Evolutionary conservation across 2,113 vertebrate genomes (phyloP).

Genomic region (Antechinus stuartii): DNA sequence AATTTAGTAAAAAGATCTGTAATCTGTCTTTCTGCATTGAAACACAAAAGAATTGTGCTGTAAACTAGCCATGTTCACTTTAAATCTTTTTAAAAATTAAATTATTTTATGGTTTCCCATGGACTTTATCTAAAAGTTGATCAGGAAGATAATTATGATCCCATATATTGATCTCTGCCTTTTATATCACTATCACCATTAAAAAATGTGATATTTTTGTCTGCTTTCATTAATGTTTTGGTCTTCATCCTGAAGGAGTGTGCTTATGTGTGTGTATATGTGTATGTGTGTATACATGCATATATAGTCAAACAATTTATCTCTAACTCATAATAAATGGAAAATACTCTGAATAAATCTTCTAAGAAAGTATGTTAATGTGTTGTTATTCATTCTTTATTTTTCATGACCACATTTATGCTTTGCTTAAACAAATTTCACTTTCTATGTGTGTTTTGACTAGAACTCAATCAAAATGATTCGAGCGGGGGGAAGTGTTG

Average conservation of each 20-base stretch:
- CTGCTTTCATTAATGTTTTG: background rate
- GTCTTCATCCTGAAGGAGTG: background rate
- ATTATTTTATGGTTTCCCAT: constrained; percentile 45
- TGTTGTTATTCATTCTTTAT: background rate
- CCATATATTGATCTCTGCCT: background rate
- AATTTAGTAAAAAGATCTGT: background rate
- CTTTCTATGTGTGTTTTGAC: constrained; percentile 21
- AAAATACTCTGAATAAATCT: constrained; percentile 16
- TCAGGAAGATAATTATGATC: constrained; percentile 33
- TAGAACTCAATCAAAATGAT: constrained; percentile 67
- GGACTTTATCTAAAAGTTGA: constrained; percentile 43
- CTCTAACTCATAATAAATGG: constrained; percentile 8
- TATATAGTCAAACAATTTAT: background rate
- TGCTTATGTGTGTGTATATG: background rate
- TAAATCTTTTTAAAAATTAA: constrained; percentile 54
- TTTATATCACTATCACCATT: constrained; percentile 10
- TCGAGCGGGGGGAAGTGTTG: constrained; percentile 53
- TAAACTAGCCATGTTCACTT: constrained; percentile 24
- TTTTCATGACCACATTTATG: constrained; percentile 54
- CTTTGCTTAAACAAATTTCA: background rate
- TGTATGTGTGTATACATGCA: background rate
- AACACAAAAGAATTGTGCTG: background rate
- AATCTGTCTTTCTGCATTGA: background rate
- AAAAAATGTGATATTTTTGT: background rate
- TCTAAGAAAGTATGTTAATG: constrained; percentile 10